phyloP scores from a whole-genome alignment of 2,113 vertebrate species.

The Atherinomorus stipes region DNA sequence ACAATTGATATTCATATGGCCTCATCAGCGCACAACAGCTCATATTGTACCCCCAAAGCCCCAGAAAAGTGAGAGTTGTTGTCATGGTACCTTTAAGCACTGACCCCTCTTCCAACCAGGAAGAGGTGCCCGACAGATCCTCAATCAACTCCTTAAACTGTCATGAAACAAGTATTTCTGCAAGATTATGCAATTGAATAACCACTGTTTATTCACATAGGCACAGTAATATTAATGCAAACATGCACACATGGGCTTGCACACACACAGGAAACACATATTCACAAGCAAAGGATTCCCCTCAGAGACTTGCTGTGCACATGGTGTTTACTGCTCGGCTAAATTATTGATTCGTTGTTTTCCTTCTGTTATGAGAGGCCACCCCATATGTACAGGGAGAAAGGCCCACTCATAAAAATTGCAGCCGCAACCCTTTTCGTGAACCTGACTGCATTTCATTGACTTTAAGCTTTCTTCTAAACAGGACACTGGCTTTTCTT shows the following conservation, averaged over 20 bases:
- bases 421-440: slow-evolving; percentile 54
- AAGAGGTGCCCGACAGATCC: not conserved
- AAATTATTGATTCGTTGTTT: slow-evolving; percentile 79
- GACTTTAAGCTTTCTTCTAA: slow-evolving; percentile 51
- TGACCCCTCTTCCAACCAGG: slow-evolving; percentile 7
- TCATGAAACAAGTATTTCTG: not conserved
- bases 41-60: too few relatives aligned
- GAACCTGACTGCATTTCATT: slow-evolving; percentile 52
- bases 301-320: slow-evolving; percentile 56
- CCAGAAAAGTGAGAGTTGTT: too few relatives aligned
- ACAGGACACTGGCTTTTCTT: slow-evolving; percentile 48
- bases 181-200: not conserved
- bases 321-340: slow-evolving; percentile 71
- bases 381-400: slow-evolving; percentile 53
- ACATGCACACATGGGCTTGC: slow-evolving; percentile 14
- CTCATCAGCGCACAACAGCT: too few relatives aligned
- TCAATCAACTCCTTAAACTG: slow-evolving; percentile 1
- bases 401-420: slow-evolving; percentile 70
- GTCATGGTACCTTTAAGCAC: slow-evolving; percentile 12
- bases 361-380: slow-evolving; percentile 74
- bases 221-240: not conserved
- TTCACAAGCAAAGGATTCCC: slow-evolving; percentile 50
- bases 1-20: too few relatives aligned
- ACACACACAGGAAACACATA: slow-evolving; percentile 34
- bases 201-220: not conserved